Evolutionary conservation across 2,797 vertebrate genomes (phyloP).

Genomic region (Ctenochaetus hawaiiensis): DNA sequence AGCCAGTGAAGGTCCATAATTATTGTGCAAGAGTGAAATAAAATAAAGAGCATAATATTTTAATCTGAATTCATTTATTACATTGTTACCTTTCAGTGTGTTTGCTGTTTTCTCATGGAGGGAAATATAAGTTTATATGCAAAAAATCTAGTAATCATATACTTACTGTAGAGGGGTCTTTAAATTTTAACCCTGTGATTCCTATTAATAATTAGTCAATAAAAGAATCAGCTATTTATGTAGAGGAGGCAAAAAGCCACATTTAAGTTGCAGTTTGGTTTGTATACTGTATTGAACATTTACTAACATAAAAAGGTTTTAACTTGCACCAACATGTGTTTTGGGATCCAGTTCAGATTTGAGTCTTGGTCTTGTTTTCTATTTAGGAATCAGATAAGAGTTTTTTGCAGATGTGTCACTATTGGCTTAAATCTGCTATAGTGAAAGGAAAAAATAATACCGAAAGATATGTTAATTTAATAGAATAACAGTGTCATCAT

Average conservation of each 20-base stretch:
- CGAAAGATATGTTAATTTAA: neutral
- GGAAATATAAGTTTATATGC: no score
- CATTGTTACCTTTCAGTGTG: slow-evolving; percentile 32
- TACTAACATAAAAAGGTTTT: neutral
- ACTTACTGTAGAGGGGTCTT: slow-evolving; percentile 30
- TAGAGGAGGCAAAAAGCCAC: neutral
- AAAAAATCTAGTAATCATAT: neutral
- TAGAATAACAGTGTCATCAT: neutral
- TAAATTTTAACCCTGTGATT: slow-evolving; percentile 30
- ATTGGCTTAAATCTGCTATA: neutral
- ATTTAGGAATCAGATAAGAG: neutral
- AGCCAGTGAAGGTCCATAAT: slow-evolving; percentile 75
- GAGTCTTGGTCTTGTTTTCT: neutral
- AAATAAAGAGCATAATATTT: slow-evolving; percentile 68
- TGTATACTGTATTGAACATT: neutral
- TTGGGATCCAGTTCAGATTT: neutral
- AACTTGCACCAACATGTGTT: neutral
- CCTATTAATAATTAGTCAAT: slow-evolving; percentile 24
- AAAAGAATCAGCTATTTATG: slow-evolving; percentile 16
- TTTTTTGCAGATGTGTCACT: neutral
- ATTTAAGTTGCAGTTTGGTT: slow-evolving; percentile 1
- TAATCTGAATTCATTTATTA: slow-evolving; percentile 62
- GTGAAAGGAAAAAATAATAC: neutral
- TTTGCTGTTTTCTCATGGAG: slow-evolving; percentile 18
- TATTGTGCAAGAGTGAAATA: slow-evolving; percentile 72